These are phyloP conservation scores for Boloria selene DNA, from an alignment of 2,888 invertebrate genomes.

Conservation along the genomic window DNA sequence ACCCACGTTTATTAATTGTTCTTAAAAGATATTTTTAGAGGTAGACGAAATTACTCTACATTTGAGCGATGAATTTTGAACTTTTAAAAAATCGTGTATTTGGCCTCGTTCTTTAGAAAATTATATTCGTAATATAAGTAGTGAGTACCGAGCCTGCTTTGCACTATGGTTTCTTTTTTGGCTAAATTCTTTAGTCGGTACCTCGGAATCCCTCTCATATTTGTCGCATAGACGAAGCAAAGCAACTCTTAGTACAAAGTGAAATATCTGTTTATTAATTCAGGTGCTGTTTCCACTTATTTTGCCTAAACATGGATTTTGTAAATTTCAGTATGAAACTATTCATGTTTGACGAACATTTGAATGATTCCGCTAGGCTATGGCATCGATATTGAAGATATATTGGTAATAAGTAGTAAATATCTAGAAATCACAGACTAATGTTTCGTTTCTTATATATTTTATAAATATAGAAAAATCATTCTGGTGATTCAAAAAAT, in stretches of 20 bases:
- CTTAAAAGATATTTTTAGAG: conserved; percentile 4
- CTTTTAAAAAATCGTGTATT: conserved; percentile 11
- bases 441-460: too few species aligned
- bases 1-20: not conserved
- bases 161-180: conserved; percentile 11
- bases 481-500: too few species aligned
- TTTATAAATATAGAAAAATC: too few species aligned
- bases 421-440: too few species aligned
- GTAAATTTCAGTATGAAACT: not conserved
- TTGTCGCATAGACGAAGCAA: conserved; percentile 20
- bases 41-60: not conserved
- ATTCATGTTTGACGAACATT: too few species aligned
- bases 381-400: too few species aligned
- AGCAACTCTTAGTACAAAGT: conserved; percentile 10
- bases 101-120: conserved; percentile 18
- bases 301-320: not conserved
- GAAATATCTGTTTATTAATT: conserved; percentile 17
- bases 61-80: conserved; percentile 7
- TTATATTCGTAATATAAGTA: conserved; percentile 9
- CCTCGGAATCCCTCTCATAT: conserved; percentile 15
- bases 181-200: conserved; percentile 18
- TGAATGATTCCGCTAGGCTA: too few species aligned
- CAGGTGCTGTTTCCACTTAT: conserved; percentile 9
- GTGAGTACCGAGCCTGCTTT: conserved; percentile 7
- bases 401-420: too few species aligned